Percentiles rank a stretch among this genome's conserved stretches.
Conservation (phyloP, 2,113 vertebrate species). For the Mobula birostris region DNA sequence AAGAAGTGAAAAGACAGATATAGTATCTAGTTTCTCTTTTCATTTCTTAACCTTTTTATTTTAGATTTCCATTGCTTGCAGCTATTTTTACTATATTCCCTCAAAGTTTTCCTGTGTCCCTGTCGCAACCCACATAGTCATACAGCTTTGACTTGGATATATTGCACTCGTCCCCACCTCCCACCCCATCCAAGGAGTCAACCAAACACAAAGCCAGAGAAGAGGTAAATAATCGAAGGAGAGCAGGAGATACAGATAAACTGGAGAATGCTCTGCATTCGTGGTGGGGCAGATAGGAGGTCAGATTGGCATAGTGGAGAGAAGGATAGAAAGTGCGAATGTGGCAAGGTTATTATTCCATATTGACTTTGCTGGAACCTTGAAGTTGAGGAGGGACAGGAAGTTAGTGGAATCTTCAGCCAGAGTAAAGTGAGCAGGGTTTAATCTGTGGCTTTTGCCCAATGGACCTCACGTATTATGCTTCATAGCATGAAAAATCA, state of each 20-base stretch:
- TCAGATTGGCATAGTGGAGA: background rate
- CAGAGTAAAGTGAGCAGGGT: background rate
- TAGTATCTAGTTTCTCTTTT: too few relatives aligned
- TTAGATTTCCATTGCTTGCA: too few relatives aligned
- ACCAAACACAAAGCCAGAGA: background rate
- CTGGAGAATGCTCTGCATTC: background rate
- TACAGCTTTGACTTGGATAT: too few relatives aligned
- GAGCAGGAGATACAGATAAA: background rate
- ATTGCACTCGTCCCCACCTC: too few relatives aligned
- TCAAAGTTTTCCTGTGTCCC: too few relatives aligned
- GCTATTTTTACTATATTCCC: too few relatives aligned
- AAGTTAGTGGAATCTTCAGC: background rate
- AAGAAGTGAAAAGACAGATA: too few relatives aligned
- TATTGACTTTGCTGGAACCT: background rate
- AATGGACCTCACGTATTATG: too few relatives aligned
- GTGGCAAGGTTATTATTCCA: background rate
- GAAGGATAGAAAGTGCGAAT: background rate
- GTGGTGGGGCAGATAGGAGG: background rate
- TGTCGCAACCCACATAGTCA: too few relatives aligned
- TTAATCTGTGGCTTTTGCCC: too few relatives aligned
- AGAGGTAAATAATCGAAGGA: background rate
- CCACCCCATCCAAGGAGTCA: too few relatives aligned
- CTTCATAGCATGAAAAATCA: background rate
- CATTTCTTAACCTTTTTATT: too few relatives aligned
- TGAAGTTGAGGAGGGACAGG: background rate